phyloP scores from a whole-genome alignment of 2,888 invertebrate species.

The Argynnis bischoffii region DNA sequence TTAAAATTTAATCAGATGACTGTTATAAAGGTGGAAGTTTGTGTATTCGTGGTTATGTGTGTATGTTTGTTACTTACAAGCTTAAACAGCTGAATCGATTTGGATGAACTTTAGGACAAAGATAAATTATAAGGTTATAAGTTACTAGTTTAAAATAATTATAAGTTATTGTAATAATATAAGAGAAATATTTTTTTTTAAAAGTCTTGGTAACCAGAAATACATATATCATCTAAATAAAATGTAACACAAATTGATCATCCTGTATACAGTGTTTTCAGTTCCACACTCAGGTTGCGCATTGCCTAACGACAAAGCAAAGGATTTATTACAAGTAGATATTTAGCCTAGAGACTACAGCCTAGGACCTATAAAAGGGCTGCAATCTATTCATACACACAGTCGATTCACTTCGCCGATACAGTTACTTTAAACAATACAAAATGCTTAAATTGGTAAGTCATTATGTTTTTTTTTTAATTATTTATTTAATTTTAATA shows the following conservation, averaged over 20 bases:
- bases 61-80: too few species aligned
- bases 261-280: conserved; percentile 31
- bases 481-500: conserved; percentile 10
- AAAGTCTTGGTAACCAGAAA: neutral
- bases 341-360: conserved; percentile 57
- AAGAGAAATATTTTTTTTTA: too few species aligned
- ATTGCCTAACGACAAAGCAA: conserved; percentile 61
- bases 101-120: too few species aligned
- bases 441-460: conserved; percentile 69
- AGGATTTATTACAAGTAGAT: conserved; percentile 63
- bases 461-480: conserved; percentile 22
- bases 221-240: neutral
- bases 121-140: too few species aligned
- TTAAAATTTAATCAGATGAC: too few species aligned
- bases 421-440: conserved; percentile 45
- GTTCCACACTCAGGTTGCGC: conserved; percentile 55
- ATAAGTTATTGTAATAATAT: too few species aligned
- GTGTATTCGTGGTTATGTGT: too few species aligned
- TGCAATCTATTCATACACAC: conserved; percentile 55
- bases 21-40: too few species aligned
- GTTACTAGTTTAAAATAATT: too few species aligned
- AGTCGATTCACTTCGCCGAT: conserved; percentile 46
- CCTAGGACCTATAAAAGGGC: conserved; percentile 72
- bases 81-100: too few species aligned
- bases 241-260: conserved; percentile 22